Evolutionary conservation across 2,888 invertebrate species (phyloP).

Genomic region (Bombylius major): DNA sequence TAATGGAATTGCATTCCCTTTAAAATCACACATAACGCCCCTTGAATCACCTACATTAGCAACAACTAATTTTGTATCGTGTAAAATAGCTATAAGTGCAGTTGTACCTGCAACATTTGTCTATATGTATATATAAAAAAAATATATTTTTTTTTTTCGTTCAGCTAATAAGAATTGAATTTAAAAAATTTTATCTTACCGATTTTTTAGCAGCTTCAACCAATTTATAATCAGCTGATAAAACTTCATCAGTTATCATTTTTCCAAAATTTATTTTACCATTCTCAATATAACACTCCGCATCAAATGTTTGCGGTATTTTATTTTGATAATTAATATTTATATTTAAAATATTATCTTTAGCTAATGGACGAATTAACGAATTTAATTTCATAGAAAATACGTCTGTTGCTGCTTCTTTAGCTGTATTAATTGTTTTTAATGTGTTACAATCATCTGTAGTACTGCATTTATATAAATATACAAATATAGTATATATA

Average conservation of each 20-base stretch:
- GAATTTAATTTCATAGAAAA: conserved; percentile 32
- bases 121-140: conserved; percentile 21
- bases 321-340: conserved; percentile 23
- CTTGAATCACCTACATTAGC: conserved; percentile 96
- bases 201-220: conserved; percentile 73
- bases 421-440: conserved; percentile 39
- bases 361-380: conserved; percentile 25
- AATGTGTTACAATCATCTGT: conserved; percentile 42
- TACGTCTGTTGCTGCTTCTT: conserved; percentile 26
- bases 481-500: not conserved
- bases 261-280: conserved; percentile 69
- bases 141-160: not conserved
- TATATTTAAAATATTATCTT: conserved; percentile 27
- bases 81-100: conserved; percentile 76
- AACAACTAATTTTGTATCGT: conserved; percentile 69
- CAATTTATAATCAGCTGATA: conserved; percentile 69
- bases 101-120: conserved; percentile 78
- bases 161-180: not conserved
- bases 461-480: conserved; percentile 37
- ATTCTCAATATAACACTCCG: conserved; percentile 56
- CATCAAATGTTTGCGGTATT: conserved; percentile 28
- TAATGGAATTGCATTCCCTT: conserved; percentile 79
- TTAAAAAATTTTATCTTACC: conserved; percentile 19
- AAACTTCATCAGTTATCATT: conserved; percentile 73
- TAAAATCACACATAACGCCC: conserved; percentile 86